Base-by-base conservation (phyloP, 2,888 invertebrate genomes). In the Xanthorhoe designata region DNA sequence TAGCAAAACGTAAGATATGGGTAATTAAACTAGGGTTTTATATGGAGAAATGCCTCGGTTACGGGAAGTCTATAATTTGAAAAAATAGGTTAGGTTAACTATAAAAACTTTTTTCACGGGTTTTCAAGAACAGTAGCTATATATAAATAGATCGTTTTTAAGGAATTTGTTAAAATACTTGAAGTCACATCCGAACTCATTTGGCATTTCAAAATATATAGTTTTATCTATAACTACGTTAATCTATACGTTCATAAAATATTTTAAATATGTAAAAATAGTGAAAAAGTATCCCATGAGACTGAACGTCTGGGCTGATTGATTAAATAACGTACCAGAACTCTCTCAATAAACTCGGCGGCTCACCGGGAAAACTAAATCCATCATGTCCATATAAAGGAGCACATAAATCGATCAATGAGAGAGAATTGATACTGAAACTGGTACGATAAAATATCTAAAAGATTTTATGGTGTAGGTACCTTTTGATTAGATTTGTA, bases 261-360 rank as follows among this genome's bases (percentile, higher is more conserved):
- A 1, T 24, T 4, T 35, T 9, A 15, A 35, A 32, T 29, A 32
- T n/a, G n/a, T 15, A 55, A 17, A 18, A 47, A 1, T 17, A 13
- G n/a, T 24, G 29, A 47, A n/a, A n/a, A n/a, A n/a, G n/a, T n/a
- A 24, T 42, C 49, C 24, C 54, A n/a, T 10, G 24, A 24, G 49
- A 18, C 38, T 55, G 35, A 47, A 61, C 5, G 61, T 62, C 55
- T 62, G 50, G 50, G 13, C 50, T 42, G 55, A 62, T 51, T 62
- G 50, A 65, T 38, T 35, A 59, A 58, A 57, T 58, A 17, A 64
- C 56, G 63, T 17, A 58, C 47, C 24, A 24, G 24, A 65, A 38
- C 49, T 61, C 35, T 58, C 24, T 50, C n/a, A 29, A 61, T 57
- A 66, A 65, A 66, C 58, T 61, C 64, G 51, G 61, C 55, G 47